Conservation (phyloP, 2,888 invertebrate species). For the Margaritifera margaritifera region DNA sequence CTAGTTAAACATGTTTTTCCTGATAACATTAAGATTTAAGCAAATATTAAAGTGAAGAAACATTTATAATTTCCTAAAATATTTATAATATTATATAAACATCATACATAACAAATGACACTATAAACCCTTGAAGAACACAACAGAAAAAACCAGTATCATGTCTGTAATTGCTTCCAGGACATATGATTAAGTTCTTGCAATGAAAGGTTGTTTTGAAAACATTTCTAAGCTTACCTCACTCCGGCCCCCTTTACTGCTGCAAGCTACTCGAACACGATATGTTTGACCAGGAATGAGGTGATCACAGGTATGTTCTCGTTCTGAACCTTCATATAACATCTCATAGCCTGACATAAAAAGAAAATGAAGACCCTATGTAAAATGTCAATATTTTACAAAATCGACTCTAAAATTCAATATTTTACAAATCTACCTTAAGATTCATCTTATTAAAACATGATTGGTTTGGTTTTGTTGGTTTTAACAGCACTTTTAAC, state of each 20-base stretch:
- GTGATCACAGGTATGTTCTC: constrained; percentile 87
- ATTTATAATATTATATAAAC: too few species aligned
- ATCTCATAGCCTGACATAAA: constrained; percentile 79
- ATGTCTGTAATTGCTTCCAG: background rate
- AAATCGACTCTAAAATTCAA: background rate
- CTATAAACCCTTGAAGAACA: too few species aligned
- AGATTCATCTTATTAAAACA: background rate
- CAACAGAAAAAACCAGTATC: too few species aligned
- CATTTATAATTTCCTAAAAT: too few species aligned
- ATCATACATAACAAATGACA: too few species aligned
- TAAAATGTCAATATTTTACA: constrained; percentile 1
- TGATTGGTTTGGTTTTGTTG: too few species aligned
- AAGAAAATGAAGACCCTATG: background rate
- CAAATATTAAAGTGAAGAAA: too few species aligned
- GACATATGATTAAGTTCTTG: too few species aligned
- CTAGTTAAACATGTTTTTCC: too few species aligned
- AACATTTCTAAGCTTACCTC: constrained; percentile 71
- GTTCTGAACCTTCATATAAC: constrained; percentile 84
- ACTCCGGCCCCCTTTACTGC: constrained; percentile 84
- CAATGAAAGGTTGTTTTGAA: too few species aligned
- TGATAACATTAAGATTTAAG: too few species aligned
- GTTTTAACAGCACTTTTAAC: too few species aligned
- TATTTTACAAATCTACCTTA: background rate
- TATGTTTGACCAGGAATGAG: constrained; percentile 87
- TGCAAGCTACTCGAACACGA: constrained; percentile 83